Evolutionary conservation across 2,113 vertebrate genomes (phyloP).

Genomic region (Vidua chalybeata): DNA sequence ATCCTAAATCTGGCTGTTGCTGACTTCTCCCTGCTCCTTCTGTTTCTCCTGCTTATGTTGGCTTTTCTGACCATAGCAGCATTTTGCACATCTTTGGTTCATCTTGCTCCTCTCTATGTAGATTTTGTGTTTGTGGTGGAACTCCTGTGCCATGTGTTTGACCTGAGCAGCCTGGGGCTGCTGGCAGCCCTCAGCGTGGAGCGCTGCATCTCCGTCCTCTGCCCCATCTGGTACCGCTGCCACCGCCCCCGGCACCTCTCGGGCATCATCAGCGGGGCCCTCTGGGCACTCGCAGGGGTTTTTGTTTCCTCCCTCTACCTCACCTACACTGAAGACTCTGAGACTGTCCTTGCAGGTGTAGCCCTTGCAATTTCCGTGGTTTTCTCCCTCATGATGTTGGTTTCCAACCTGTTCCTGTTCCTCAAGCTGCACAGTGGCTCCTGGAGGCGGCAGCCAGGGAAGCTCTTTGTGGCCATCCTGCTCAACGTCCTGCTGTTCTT

Average conservation of each 20-base stretch:
- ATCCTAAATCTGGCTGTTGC: slow-evolving; percentile 53
- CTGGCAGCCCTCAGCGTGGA: neutral
- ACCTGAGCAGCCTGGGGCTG: neutral
- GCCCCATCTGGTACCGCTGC: neutral
- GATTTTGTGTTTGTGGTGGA: neutral
- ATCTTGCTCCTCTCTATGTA: rapidly evolving
- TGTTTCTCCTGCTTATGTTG: neutral
- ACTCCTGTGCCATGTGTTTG: neutral
- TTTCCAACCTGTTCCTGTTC: neutral
- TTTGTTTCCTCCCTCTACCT: neutral
- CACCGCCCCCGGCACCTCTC: neutral
- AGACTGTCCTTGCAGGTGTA: too few species aligned
- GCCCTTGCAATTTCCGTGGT: neutral
- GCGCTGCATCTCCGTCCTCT: neutral
- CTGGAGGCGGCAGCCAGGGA: neutral
- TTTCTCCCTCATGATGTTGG: neutral
- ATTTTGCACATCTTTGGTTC: neutral
- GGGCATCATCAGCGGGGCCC: rapidly evolving
- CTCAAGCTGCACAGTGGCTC: neutral
- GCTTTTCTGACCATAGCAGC: neutral
- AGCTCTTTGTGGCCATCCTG: neutral
- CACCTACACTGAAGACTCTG: neutral
- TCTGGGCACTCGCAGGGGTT: neutral
- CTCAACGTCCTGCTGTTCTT: neutral
- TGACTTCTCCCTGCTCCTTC: slow-evolving; percentile 34